Evolutionary conservation across 64 coral and sea anemone species (phyloP), one percentile per base, ranked within the genome.

Genomic region (Dendronephthya gigantea): DNA sequence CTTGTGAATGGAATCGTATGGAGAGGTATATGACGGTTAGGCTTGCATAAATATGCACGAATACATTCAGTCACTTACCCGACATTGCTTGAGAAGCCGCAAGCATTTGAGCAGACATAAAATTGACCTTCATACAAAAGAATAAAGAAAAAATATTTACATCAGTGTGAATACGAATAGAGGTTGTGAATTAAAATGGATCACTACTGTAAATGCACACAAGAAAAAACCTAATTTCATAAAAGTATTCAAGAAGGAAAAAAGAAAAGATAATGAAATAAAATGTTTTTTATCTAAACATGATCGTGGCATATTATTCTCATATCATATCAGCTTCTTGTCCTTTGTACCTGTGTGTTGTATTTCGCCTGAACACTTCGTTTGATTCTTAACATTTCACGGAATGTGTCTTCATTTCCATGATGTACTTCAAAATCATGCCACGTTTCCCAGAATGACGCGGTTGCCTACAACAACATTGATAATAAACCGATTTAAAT

Each of bases 391-490:
- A 98, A 75, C 95, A 98, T 98, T 87, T 98, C 95, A 13, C 95
- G 95, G 88, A 98, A 98, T 0, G 95, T 98, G 82, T 98, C 95
- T 62, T 98, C 95, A 87, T 98, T 98, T 82, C 95, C 95, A 93
- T 98, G 95, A 10, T 88, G 95, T 40, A 98, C 95, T 83, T 98
- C 95, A 27, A 98, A 98, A 70, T 98, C 95, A 85, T 98, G 92
- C 95, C 95, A 98, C 45, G 85, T 82, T 68, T 98, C 93, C 95
- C 95, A 98, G 69, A 93, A 98, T 27, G 92, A 83, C 0, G 92
- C 83, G 32, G 95, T 93, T 59, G 91, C 89, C 95, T 98, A 43
- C 9, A 84, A 11, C 41, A 59, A 86, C 25, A 82, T 40, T 40
- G 22, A 2, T 9, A 27, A 79, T 27, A 23, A n/a, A n/a, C n/a